Evolutionary conservation across 2,888 invertebrate species (phyloP), one percentile per base, ranked within the genome.

Genomic region (Ectemnius continuus): DNA sequence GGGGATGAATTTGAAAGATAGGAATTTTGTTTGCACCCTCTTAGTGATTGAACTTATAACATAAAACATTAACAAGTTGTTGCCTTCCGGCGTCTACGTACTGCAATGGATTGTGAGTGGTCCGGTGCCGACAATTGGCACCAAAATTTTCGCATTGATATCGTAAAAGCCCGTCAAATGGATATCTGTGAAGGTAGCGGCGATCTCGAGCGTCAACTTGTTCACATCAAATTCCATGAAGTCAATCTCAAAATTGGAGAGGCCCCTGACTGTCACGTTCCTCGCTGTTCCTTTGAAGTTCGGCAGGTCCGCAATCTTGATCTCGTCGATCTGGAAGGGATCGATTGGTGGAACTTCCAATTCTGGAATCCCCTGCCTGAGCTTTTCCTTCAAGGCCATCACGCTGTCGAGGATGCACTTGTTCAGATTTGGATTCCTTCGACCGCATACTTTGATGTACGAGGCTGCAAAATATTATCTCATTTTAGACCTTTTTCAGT

Each of bases 371-470:
- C 91, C 91, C 0, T 0, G 0, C 1, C 57, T 52, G 0, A 90
- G 65, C 11, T 82, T 82, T 0, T 46, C 70, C 2, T 72, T 74
- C 4, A 91, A 23, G 0, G 36, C 16, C 3, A 56, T 65, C 2
- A 88, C 82, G 26, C 86, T 88, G 0, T 87, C 62, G 11, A 75
- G 16, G 1, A 90, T 61, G 67, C 91, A 91, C 8, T 80, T 46
- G 57, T 85, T 70, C 2, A 90, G 70, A 0, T 89, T 71, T 0
- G 90, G 89, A 77, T 91, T 79, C 4, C 65, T 85, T 0, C 80
- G 80, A 3, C 88, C 88, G 69, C 91, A 91, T n/a, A 86, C 56
- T 0, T 85, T 70, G 4, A 91, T 83, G 70, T 88, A 90, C 3
- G 73, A 58, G 6, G 77, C 73, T 80, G 71, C 65, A 52, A 3